Evolutionary conservation across 35 echinoderm and acorn worm species (phyloP).

Genomic region (Heliocidaris tuberculata): DNA sequence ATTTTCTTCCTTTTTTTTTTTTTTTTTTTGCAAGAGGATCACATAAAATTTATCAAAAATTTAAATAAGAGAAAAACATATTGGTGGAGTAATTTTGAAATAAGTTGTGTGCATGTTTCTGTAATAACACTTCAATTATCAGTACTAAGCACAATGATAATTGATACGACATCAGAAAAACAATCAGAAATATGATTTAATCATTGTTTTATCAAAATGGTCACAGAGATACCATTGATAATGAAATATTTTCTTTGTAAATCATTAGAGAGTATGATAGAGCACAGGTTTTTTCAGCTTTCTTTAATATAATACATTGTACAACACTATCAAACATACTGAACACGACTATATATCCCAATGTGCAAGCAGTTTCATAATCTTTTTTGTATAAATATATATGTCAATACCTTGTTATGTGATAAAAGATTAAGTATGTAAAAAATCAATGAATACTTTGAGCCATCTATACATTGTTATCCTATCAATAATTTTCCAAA

Average conservation of each 20-base stretch:
- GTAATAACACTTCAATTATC: no score
- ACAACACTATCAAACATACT: background rate
- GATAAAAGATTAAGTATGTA: constrained; percentile 32
- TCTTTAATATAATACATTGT: background rate
- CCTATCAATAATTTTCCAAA: background rate
- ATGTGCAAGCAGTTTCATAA: background rate
- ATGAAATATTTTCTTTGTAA: background rate
- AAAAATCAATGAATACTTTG: background rate
- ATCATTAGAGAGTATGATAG: background rate
- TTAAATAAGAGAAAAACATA: background rate
- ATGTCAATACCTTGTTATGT: constrained; percentile 5
- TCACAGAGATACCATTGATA: background rate
- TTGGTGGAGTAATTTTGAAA: background rate
- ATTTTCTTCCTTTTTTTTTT: background rate
- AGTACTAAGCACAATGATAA: no score
- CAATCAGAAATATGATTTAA: background rate
- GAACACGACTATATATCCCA: background rate
- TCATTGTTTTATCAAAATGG: background rate
- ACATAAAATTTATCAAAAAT: background rate
- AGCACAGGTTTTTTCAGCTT: background rate
- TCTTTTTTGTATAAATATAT: constrained; percentile 31
- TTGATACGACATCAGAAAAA: no score
- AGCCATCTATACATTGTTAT: background rate
- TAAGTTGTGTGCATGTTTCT: background rate
- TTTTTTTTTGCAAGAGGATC: background rate